phyloP scores from a whole-genome alignment of 2,797 vertebrate genomes.

The Distichodus sexfasciatus region DNA sequence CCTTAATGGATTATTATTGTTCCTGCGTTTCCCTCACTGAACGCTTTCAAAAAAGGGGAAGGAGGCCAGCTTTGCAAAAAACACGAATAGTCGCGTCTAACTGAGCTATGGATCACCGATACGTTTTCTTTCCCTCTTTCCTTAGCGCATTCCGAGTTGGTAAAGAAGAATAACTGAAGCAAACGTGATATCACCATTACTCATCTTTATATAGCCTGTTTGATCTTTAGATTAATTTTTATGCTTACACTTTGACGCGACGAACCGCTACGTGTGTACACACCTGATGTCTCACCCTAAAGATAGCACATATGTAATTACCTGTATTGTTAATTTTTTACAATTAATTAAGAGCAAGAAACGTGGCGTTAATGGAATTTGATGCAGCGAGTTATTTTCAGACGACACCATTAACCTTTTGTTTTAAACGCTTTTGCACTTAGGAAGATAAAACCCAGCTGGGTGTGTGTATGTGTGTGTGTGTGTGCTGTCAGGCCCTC shows the following conservation, averaged over 20 bases:
- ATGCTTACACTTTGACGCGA: slow-evolving; percentile 28
- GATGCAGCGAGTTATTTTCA: slow-evolving; percentile 47
- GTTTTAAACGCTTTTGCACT: slow-evolving; percentile 54
- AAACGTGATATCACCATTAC: too few species aligned
- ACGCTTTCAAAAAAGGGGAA: slow-evolving; percentile 51
- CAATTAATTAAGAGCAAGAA: slow-evolving; percentile 17
- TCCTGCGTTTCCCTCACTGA: slow-evolving; percentile 74
- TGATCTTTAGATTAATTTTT: slow-evolving; percentile 34
- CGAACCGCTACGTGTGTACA: too few species aligned
- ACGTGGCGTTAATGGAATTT: slow-evolving; percentile 36
- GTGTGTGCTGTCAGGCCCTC: slow-evolving; percentile 21
- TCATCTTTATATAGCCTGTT: slow-evolving; percentile 19
- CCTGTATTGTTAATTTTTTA: slow-evolving; percentile 18
- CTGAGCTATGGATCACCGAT: slow-evolving; percentile 48
- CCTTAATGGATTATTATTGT: slow-evolving; percentile 82
- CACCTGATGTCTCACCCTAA: slow-evolving; percentile 4
- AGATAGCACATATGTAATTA: slow-evolving; percentile 14
- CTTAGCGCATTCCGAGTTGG: slow-evolving; percentile 42
- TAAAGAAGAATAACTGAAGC: slow-evolving; percentile 18
- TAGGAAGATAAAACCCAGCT: slow-evolving; percentile 53
- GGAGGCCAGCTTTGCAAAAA: slow-evolving; percentile 64
- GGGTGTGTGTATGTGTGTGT: slow-evolving; percentile 28
- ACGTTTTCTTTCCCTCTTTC: slow-evolving; percentile 38
- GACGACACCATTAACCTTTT: slow-evolving; percentile 54
- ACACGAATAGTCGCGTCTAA: slow-evolving; percentile 52